These are phyloP conservation scores for Halotydeus destructor DNA, from an alignment of 1,140 invertebrate genomes.

Conservation along the genomic window DNA sequence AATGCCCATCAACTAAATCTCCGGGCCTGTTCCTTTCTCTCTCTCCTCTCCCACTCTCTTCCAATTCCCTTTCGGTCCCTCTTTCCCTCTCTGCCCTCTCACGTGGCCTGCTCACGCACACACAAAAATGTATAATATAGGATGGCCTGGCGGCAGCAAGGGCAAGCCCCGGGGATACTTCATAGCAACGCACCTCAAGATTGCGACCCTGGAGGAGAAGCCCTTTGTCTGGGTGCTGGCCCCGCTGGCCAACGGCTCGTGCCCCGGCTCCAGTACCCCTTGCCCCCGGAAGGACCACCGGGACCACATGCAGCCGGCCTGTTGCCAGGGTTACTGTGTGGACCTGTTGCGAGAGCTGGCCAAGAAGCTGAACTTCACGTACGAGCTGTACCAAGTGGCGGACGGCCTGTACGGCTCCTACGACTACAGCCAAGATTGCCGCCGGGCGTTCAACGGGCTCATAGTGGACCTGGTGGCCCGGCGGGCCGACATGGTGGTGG, in stretches of 20 bases:
- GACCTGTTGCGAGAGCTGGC: constrained; percentile 67
- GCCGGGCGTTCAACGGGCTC: constrained; percentile 10
- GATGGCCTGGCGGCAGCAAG: constrained; percentile 64
- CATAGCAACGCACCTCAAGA: constrained; percentile 79
- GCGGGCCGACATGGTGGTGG: constrained; percentile 90
- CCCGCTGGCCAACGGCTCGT: constrained; percentile 28
- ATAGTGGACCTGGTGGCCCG: constrained; percentile 84
- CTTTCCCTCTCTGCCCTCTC: too few relatives aligned
- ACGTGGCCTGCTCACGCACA: too few relatives aligned
- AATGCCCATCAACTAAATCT: too few relatives aligned
- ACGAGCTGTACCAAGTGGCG: constrained; percentile 68
- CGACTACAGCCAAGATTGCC: constrained; percentile 17
- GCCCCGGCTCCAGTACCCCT: background rate
- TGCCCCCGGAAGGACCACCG: background rate
- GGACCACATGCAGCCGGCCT: too few relatives aligned
- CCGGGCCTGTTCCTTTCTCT: too few relatives aligned
- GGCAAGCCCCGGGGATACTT: constrained; percentile 79
- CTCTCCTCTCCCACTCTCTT: too few relatives aligned
- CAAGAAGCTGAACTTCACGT: constrained; percentile 76
- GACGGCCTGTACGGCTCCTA: constrained; percentile 83
- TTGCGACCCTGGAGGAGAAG: constrained; percentile 76
- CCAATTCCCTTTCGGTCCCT: too few relatives aligned
- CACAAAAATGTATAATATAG: too few relatives aligned
- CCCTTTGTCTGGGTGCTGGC: constrained; percentile 79
- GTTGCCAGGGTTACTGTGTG: constrained; percentile 88